phyloP scores from a whole-genome alignment of 2,113 vertebrate species.

The Tetrax tetrax region DNA sequence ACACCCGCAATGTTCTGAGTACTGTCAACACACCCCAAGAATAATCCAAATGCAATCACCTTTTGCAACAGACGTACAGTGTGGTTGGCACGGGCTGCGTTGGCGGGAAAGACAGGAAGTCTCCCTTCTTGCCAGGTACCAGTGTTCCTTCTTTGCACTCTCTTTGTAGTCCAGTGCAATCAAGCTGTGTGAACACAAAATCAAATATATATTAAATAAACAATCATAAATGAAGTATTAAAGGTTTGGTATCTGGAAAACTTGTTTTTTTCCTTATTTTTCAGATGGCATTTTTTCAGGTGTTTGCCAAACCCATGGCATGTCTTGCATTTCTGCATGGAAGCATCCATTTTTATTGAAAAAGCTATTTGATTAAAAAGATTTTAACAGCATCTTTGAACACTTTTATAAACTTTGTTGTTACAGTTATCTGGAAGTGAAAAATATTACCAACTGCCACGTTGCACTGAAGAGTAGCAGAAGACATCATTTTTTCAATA shows the following conservation, averaged over 20 bases:
- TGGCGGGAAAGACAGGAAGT: background rate
- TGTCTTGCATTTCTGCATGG: background rate
- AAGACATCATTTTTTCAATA: background rate
- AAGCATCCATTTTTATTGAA: background rate
- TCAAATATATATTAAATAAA: background rate
- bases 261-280: background rate
- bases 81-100: accelerated
- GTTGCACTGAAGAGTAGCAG: background rate
- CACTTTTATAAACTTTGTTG: background rate
- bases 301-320: background rate
- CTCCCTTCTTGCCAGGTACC: background rate
- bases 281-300: background rate
- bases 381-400: background rate
- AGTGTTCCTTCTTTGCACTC: background rate
- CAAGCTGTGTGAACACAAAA: background rate
- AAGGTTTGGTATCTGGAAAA: background rate
- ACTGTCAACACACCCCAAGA: background rate
- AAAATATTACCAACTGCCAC: background rate
- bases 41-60: background rate
- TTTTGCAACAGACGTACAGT: background rate
- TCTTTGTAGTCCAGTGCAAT: background rate
- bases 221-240: background rate
- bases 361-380: background rate
- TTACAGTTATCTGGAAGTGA: background rate
- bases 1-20: background rate